Evolutionary conservation across 2,797 vertebrate genomes (phyloP).

Genomic region (Eupleurogrammus muticus): DNA sequence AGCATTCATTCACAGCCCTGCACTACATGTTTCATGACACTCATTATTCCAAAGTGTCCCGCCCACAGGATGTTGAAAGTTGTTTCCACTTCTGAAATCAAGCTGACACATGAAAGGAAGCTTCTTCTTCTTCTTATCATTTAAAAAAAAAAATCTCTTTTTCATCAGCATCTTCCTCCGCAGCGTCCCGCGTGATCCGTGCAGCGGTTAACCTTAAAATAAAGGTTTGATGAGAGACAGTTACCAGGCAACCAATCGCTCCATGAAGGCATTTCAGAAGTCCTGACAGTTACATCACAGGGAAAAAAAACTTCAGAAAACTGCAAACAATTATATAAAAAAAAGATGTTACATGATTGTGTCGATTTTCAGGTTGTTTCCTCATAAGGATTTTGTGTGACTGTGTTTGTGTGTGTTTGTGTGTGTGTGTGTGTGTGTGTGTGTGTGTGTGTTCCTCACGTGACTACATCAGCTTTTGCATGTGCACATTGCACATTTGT

Average conservation of each 20-base stretch:
- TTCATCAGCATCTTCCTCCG: constrained; percentile 20
- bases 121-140: constrained; percentile 21
- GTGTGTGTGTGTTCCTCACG: too few relatives aligned
- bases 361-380: neutral
- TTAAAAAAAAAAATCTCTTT: constrained; percentile 10
- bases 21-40: constrained; percentile 27
- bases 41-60: constrained; percentile 23
- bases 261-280: neutral
- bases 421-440: too few relatives aligned
- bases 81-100: constrained; percentile 27
- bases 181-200: neutral
- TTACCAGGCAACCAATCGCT: constrained; percentile 64
- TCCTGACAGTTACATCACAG: neutral
- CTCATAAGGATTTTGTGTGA: too few relatives aligned
- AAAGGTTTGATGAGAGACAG: constrained; percentile 34
- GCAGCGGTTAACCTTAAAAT: constrained; percentile 16
- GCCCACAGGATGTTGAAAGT: neutral
- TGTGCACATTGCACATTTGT: too few relatives aligned
- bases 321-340: too few relatives aligned
- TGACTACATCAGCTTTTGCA: too few relatives aligned
- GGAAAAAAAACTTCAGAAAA: neutral
- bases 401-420: too few relatives aligned
- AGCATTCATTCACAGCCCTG: neutral
- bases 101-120: constrained; percentile 1
- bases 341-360: neutral